phyloP scores from a whole-genome alignment of 2,797 vertebrate genomes.

The Threskiornis aethiopicus region DNA sequence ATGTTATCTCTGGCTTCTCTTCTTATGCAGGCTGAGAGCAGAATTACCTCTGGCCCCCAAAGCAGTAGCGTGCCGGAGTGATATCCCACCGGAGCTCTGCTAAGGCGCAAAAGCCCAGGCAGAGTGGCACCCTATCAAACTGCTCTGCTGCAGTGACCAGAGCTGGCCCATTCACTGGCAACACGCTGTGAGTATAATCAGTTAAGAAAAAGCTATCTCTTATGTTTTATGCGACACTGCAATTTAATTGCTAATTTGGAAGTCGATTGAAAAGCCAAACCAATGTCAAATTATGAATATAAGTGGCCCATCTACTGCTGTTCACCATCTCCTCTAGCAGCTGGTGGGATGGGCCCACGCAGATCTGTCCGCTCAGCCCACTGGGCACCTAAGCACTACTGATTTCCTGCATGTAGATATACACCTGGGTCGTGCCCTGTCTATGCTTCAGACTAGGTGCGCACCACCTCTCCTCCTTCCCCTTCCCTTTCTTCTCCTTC shows the following conservation, averaged over 20 bases:
- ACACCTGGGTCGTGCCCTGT: no score
- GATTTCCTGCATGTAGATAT: neutral
- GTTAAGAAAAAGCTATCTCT: neutral
- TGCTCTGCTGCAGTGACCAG: neutral
- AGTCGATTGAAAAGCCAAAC: neutral
- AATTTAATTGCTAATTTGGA: neutral
- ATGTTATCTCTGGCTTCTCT: neutral
- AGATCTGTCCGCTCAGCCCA: neutral
- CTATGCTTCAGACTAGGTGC: neutral
- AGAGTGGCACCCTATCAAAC: neutral
- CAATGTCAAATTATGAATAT: neutral
- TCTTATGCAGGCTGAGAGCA: neutral
- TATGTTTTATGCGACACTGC: neutral
- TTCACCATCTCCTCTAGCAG: neutral
- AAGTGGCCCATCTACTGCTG: neutral
- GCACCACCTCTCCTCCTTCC: neutral
- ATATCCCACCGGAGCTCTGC: neutral
- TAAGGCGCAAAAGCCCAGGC: neutral
- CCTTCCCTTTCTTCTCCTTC: neutral
- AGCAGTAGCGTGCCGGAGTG: neutral
- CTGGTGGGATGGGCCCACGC: neutral
- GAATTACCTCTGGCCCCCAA: no score
- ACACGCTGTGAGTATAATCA: neutral
- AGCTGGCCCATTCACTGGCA: neutral
- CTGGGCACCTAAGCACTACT: neutral